phyloP scores from a whole-genome alignment of 2,797 vertebrate species.

The Eulemur mongoz region DNA sequence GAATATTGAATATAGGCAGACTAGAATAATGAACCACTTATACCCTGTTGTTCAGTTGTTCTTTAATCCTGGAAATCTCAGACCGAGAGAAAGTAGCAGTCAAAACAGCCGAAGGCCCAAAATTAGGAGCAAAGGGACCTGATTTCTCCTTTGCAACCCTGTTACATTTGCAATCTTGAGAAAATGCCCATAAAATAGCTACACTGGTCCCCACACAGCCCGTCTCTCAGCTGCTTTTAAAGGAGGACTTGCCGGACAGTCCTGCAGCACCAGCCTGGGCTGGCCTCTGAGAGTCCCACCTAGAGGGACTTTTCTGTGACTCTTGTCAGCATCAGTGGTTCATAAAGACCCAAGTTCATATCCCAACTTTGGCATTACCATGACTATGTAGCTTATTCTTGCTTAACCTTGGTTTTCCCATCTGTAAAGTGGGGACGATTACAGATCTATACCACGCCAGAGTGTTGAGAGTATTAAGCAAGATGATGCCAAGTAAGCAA shows the following conservation, averaged over 20 bases:
- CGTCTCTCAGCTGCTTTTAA: background rate
- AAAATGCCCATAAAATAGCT: background rate
- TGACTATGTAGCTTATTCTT: background rate
- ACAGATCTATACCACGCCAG: background rate
- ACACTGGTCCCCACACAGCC: background rate
- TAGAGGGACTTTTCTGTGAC: background rate
- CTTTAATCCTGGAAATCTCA: background rate
- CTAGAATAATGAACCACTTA: background rate
- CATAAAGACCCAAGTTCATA: background rate
- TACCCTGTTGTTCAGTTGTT: background rate
- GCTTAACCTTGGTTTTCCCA: background rate
- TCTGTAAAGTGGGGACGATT: background rate
- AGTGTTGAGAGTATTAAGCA: background rate
- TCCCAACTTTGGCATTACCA: background rate
- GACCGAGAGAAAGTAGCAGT: background rate
- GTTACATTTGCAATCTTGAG: background rate
- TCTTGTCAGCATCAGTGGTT: background rate
- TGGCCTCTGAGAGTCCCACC: background rate
- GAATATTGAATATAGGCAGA: background rate
- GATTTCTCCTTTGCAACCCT: background rate
- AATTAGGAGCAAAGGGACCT: background rate
- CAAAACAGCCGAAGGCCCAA: background rate
- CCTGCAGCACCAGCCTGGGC: background rate
- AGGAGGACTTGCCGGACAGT: background rate
- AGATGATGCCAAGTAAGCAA: background rate